Conservation (phyloP, 2,113 vertebrate genomes). For the Tricholaema leucomelas region DNA sequence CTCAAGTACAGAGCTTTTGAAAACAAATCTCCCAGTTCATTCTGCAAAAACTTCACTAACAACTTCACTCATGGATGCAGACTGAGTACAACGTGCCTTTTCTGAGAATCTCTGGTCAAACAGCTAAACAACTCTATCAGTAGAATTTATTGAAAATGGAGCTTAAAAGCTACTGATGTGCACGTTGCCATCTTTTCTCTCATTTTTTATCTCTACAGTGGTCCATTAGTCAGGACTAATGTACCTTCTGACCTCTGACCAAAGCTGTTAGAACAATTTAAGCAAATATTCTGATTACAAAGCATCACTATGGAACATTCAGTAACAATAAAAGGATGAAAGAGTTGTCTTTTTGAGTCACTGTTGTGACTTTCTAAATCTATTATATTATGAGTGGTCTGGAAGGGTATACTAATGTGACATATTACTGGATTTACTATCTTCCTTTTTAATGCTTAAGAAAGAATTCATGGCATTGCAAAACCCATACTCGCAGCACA, state of each 20-base stretch:
- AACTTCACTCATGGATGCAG: background rate
- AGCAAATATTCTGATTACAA: conserved; percentile 63
- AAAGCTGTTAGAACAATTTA: conserved; percentile 56
- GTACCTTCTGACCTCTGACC: conserved; percentile 27
- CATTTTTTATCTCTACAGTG: background rate
- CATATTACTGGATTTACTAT: background rate
- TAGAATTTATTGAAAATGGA: background rate
- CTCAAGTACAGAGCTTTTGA: background rate
- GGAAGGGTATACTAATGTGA: background rate
- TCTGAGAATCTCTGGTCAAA: background rate
- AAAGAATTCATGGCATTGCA: background rate
- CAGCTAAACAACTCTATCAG: background rate
- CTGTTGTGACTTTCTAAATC: conserved; percentile 16
- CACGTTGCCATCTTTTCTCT: background rate
- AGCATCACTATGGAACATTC: conserved; percentile 26
- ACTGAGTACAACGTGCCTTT: background rate
- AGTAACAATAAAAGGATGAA: conserved; percentile 30
- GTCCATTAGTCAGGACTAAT: conserved; percentile 15
- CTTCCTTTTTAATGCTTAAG: background rate
- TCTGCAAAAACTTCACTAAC: background rate
- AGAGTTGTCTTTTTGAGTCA: background rate
- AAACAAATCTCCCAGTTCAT: background rate
- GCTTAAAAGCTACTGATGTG: background rate
- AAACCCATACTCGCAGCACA: background rate
- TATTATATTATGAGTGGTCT: background rate